Base-by-base conservation (phyloP, 2,113 vertebrate species). In the Bagarius yarrelli region DNA sequence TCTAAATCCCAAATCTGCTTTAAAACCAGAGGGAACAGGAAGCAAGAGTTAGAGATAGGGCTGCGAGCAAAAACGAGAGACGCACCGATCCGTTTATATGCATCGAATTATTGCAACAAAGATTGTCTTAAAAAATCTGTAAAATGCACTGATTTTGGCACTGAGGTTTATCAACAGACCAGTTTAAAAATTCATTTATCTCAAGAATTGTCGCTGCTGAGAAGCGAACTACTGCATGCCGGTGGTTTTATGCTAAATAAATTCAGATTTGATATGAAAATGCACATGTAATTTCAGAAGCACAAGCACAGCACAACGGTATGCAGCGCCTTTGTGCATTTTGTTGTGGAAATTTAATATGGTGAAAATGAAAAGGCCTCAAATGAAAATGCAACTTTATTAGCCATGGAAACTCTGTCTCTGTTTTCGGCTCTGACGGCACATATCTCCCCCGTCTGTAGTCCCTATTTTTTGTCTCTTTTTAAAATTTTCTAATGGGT, bases 1-100 rank as follows among this genome's bases (percentile, higher is more conserved):
- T 89, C 87, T 88, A 88, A 90, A 85, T 83, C 79, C 88, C 88
- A 91, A 89, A 92, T 90, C 89, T 86, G 87, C 88, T 89, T 83
- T 87, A 88, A 87, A 87, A 90, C 84, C 85, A 85, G 87, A 84
- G 87, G 85, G 84, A 86, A 79, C 78, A 83, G 83, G 81, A 76
- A 83, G 83, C 83, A 53, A 32, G 85, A 56, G 76, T 87, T 63
- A 61, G 66, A 57, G 63, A 70, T 73, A 63, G 70, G 85, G 72
- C 88, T 88, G 83, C 30, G 83, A 80, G 76, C 23, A 40, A 64
- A 72, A 83, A 55, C 15, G 44, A 77, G 53, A 74, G 70, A 76
- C 80, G 79, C 25, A 50, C 61, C 53, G 64, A 78, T 73, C 57
- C 66, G 64, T 81, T 83, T 78, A 69, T 80, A 64, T 76, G 70